Conservation (phyloP, 2,113 vertebrate species). For the Microcebus murinus region DNA sequence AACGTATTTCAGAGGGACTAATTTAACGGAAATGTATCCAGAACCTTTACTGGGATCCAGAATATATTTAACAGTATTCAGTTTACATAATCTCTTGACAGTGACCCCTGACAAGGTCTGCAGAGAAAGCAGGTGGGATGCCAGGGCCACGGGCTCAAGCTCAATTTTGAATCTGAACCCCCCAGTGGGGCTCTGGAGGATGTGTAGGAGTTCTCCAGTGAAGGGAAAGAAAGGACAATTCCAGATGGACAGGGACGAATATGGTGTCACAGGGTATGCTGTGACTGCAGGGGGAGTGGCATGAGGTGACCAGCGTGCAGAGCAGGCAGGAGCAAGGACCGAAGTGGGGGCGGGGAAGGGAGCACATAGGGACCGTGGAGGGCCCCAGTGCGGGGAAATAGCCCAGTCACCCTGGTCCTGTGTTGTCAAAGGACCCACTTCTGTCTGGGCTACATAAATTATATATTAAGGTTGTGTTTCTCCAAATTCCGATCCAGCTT, state of each 20-base stretch:
- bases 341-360: rapidly evolving
- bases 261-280: neutral
- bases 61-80: neutral
- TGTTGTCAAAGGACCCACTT: neutral
- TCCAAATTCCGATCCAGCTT: neutral
- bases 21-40: neutral
- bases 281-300: neutral
- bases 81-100: neutral
- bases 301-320: neutral
- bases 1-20: neutral
- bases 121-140: rapidly evolving
- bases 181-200: neutral
- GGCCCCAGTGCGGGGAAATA: neutral
- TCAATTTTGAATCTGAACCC: neutral
- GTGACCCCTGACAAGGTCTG: neutral
- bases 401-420: neutral
- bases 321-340: neutral
- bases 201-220: neutral
- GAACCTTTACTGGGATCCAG: neutral
- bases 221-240: no score
- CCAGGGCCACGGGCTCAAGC: neutral
- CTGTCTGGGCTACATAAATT: neutral
- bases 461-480: neutral
- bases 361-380: rapidly evolving
- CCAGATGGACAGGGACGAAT: neutral